These are phyloP conservation scores for Synergus japonicus DNA, from an alignment of 2,888 invertebrate species.

Conservation along the genomic window DNA sequence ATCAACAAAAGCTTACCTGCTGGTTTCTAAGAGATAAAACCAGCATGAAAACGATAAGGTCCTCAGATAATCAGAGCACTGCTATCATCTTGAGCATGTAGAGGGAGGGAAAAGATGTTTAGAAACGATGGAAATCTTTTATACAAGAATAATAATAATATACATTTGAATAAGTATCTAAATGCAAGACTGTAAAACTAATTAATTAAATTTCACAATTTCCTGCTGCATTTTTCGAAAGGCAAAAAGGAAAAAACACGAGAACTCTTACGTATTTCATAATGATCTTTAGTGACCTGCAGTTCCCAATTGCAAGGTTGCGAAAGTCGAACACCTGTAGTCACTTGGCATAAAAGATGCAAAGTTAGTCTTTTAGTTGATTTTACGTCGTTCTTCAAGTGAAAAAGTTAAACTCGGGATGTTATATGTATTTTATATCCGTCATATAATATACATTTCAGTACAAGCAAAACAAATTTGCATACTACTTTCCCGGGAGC, in stretches of 20 bases:
- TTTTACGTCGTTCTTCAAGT: constrained; percentile 6
- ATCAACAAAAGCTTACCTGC: constrained; percentile 32
- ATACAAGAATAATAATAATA: background rate
- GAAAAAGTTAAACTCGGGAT: constrained; percentile 6
- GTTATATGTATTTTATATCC: constrained; percentile 19
- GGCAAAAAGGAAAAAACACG: background rate
- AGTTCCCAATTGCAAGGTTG: constrained; percentile 30
- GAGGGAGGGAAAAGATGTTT: background rate
- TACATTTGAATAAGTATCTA: background rate
- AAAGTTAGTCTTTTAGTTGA: background rate
- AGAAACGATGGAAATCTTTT: background rate
- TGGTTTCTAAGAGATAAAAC: constrained; percentile 11
- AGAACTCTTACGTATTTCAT: constrained; percentile 11
- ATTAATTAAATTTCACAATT: constrained; percentile 1
- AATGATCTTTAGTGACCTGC: constrained; percentile 22
- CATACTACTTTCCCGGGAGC: background rate
- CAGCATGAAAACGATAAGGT: constrained; percentile 2
- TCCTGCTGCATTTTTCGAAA: background rate
- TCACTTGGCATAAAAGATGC: constrained; percentile 14
- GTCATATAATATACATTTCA: constrained; percentile 23
- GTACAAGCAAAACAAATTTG: background rate
- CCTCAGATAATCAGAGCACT: constrained; percentile 2
- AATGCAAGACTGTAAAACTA: background rate
- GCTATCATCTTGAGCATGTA: background rate
- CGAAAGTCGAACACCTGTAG: constrained; percentile 38